phyloP scores from a whole-genome alignment of 2,888 invertebrate species.

The Campaea margaritaria region DNA sequence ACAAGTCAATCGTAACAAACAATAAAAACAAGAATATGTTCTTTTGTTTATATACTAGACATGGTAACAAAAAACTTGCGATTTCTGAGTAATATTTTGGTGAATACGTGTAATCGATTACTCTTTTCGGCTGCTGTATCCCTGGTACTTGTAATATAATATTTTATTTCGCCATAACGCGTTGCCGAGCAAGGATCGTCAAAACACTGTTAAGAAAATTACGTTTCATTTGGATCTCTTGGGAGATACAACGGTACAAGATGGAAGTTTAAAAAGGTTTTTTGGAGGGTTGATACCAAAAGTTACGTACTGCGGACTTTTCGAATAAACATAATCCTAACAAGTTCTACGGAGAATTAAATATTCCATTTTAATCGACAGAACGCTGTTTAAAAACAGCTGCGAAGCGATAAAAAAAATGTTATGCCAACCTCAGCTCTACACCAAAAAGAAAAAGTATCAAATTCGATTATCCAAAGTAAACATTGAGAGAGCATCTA shows the following conservation, averaged over 20 bases:
- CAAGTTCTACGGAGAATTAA: not conserved
- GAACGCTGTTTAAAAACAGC: not conserved
- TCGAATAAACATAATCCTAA: not conserved
- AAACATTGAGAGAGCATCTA: constrained; percentile 23
- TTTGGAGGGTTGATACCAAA: not conserved
- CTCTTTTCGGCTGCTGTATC: constrained; percentile 2
- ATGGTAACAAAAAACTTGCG: not conserved
- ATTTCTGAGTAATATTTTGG: constrained; percentile 1
- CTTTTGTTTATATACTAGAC: not conserved
- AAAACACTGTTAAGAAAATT: constrained; percentile 34
- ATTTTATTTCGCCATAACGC: constrained; percentile 33
- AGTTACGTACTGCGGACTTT: constrained; percentile 5
- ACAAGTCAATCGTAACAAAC: not conserved
- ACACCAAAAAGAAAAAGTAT: constrained; percentile 27
- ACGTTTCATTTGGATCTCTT: constrained; percentile 29
- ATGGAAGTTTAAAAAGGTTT: constrained; percentile 5
- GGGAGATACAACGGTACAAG: constrained; percentile 16
- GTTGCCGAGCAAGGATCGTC: constrained; percentile 21
- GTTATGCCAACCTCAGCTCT: not conserved
- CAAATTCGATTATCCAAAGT: constrained; percentile 35
- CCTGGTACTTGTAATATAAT: constrained; percentile 17
- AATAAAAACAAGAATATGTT: too few species aligned
- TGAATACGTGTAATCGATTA: constrained; percentile 4
- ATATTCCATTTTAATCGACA: not conserved
- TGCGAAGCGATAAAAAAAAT: not conserved